Evolutionary conservation across 2,797 vertebrate species (phyloP), one percentile per base, ranked within the genome.

Genomic region (Capromys pilorides): DNA sequence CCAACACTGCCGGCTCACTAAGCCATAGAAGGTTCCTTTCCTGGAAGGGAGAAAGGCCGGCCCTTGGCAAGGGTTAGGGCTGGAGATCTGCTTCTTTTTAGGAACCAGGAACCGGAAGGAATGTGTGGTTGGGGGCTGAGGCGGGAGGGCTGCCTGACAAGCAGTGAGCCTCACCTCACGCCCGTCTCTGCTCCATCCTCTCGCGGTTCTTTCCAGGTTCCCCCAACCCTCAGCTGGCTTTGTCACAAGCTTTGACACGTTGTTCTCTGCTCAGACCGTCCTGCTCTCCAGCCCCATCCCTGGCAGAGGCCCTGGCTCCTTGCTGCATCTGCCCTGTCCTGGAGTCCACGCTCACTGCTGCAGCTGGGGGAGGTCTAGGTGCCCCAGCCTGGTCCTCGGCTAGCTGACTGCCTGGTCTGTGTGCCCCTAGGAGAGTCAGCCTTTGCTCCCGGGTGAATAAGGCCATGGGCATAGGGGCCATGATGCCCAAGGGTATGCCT

Each of bases 101-200:
- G 73, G 64, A 67, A 67, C 31, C 31, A 33, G n/a, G 61, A 31
- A 5, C 3, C 6, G 36, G 54, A 21, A 11, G 22, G 59, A 26
- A 45, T 4, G 10, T 19, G 7, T 4, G 11, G 62, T 6, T 3
- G 21, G 41, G 83, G 64, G 59, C 24, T 67, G 83, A 85, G 51
- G 49, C 0, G 28, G 41, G 78, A 80, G 39, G 45, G 45, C n/a
- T 7, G 0, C 3, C 0, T 16, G 54, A 45, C 6, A 14, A 18
- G 7, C n/a, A 61, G 5, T 3, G 28, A 41, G 13, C 51, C n/a
- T 9, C 41, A 21, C 45, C 22, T 83, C 36, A 3, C 12, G 54
- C n/a, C 33, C 1, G 21, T 16, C 4, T 19, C 64, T 41, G 26
- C 5, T 12, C 13, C 36, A 49, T 39, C 31, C 22, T 26, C 9